Evolutionary conservation across 2,113 vertebrate species (phyloP), one percentile per base, ranked within the genome.

Genomic region (Tachysurus vachellii): DNA sequence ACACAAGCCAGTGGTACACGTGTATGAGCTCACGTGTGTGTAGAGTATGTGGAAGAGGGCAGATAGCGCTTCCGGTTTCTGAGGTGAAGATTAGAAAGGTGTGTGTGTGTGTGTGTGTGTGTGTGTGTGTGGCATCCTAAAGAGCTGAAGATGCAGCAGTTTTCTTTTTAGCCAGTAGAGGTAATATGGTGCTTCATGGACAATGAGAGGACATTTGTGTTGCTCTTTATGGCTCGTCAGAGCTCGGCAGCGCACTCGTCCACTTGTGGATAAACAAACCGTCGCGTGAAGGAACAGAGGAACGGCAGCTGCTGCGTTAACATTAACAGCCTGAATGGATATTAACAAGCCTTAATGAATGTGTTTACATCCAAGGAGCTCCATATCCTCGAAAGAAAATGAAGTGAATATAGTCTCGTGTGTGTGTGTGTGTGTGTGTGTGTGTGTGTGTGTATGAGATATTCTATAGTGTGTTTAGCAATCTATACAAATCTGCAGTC

Each of bases 321-420:
- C 17, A 31, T 8, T 28, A 80, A 23, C 77, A 36, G 77, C 16
- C 16, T 59, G 77, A 57, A 57, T 59, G 77, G 16, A 59, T 80
- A 80, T 80, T 80, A 80, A 80, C 54, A 59, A 80, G 77, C 54
- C 77, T 80, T 59, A 80, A 80, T 80, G 77, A 57, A 80, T 57
- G 17, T 80, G 77, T 80, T 80, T 80, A 80, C 54, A 57, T 36
- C 31, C 54, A 59, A 10, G 16, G 16, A 80, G 77, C 28, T 5
- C 17, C 9, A 80, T 80, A 80, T 59, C 19, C 10, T 7, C 77
- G 57, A 59, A 80, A 31, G 54, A 17, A 59, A 80, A 80, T 80
- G 16, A 59, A 80, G 50, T 80, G 53, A 53, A 80, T 56, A 9
- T 54, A 54, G 76, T 26, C 13, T 10, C 26, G 13, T 14, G 53